Base-by-base conservation (phyloP, 2,888 invertebrate species). In the Caenorhabditis wallacei region DNA sequence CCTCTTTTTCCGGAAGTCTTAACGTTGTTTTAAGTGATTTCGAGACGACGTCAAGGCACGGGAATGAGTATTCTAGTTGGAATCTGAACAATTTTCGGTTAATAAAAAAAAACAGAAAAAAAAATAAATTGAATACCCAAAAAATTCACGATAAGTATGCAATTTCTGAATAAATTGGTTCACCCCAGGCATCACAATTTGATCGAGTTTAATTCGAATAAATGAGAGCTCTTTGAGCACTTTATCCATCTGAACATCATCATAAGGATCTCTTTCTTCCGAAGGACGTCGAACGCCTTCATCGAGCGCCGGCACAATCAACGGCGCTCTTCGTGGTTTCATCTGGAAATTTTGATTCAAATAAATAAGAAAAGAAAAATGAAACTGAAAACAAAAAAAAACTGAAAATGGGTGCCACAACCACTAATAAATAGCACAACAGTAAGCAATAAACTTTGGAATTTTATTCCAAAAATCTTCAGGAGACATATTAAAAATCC, bases 11-110 rank as follows among this genome's bases (percentile, higher is more conserved):
- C n/a, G 83, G 83, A 22, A 80, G 70, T 66, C 80, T 24, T 4
- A 83, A 56, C 0, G 83, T 75, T 0, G 70, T 26, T 43, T 59
- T 68, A 3, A 83, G 71, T 10, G 79, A 64, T 22, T 63, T 80
- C 7, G 85, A 85, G 35, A 85, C 85, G 11, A 46, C 71, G 10
- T 82, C 82, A 4, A 84, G 80, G 20, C 82, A 85, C n/a, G 85
- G 85, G 35, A 85, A 85, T 4, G 84, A 64, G 79, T 85, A 85
- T 80, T 84, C 80, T 1, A 85, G 68, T 35, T 72, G 79, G 68
- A 84, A 85, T 72, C 85, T 83, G 63, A 72, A 71, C 2, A 24
- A 51, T 16, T 46, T 57, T 59, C 40, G 2, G 0, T 18, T 7
- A 43, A 30, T 30, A 8, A 30, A 30, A 37, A 46, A n/a, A 8